These are phyloP conservation scores for Anastrepha ludens DNA, from an alignment of 1,140 invertebrate species.

Conservation along the genomic window DNA sequence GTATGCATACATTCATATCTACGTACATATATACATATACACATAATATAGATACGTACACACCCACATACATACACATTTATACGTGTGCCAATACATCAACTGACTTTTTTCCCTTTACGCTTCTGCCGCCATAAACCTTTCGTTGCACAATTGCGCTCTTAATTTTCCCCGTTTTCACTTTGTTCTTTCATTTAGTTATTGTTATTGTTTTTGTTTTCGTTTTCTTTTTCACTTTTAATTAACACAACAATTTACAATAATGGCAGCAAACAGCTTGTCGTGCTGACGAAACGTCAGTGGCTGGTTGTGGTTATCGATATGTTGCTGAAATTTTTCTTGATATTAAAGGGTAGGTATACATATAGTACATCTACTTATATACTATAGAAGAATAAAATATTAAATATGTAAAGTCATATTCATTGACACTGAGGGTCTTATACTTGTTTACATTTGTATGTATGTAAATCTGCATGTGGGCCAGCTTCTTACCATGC, in stretches of 20 bases:
- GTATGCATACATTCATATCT: neutral
- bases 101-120: neutral
- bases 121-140: neutral
- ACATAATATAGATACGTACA: neutral
- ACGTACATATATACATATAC: neutral
- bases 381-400: too few relatives aligned
- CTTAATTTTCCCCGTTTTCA: neutral
- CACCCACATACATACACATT: neutral
- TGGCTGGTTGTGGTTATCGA: neutral
- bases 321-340: neutral
- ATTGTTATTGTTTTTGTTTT: neutral
- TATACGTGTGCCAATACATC: too few relatives aligned
- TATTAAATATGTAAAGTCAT: too few relatives aligned
- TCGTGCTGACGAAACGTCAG: neutral
- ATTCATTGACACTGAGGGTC: too few relatives aligned
- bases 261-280: constrained; percentile 21
- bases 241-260: constrained; percentile 43
- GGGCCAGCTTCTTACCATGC: neutral
- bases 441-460: neutral
- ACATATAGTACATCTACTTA: neutral
- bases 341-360: neutral
- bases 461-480: neutral
- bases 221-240: neutral
- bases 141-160: neutral
- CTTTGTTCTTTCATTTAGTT: neutral